phyloP scores from a whole-genome alignment of 92 coral and sea anemone species.

The Siderastrea siderea region DNA sequence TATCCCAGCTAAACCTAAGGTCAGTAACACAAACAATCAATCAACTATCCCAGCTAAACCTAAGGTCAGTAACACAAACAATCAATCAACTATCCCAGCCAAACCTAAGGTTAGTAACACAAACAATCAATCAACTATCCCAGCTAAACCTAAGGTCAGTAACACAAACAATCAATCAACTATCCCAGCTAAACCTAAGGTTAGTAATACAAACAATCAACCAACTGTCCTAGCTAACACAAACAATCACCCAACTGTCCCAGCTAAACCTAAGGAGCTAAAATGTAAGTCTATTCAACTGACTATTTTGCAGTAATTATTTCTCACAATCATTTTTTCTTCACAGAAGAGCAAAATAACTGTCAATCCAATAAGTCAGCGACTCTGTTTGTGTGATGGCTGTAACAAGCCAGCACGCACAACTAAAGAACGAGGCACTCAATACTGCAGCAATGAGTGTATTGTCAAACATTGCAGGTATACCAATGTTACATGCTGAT shows the following conservation, averaged over 20 bases:
- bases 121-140: too few relatives aligned
- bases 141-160: too few relatives aligned
- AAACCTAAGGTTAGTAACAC: background rate
- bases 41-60: too few relatives aligned
- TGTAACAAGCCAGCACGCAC: slow-evolving; percentile 97
- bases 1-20: too few relatives aligned
- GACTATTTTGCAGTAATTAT: background rate
- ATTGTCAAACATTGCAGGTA: slow-evolving; percentile 95
- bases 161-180: too few relatives aligned
- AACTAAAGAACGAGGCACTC: slow-evolving; percentile 97
- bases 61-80: too few relatives aligned
- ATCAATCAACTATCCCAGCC: background rate
- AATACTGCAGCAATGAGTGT: slow-evolving; percentile 97
- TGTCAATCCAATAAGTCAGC: slow-evolving; percentile 93
- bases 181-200: too few relatives aligned
- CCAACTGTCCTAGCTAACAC: background rate
- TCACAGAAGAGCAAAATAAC: slow-evolving; percentile 80
- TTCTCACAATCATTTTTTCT: background rate
- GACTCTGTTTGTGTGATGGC: slow-evolving; percentile 88
- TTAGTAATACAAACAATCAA: too few relatives aligned
- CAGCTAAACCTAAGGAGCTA: background rate
- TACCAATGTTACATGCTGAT: background rate
- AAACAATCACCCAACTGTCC: background rate
- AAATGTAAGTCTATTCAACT: background rate
- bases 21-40: too few relatives aligned